phyloP scores from a whole-genome alignment of 2,797 vertebrate species.

The Podargus strigoides region DNA sequence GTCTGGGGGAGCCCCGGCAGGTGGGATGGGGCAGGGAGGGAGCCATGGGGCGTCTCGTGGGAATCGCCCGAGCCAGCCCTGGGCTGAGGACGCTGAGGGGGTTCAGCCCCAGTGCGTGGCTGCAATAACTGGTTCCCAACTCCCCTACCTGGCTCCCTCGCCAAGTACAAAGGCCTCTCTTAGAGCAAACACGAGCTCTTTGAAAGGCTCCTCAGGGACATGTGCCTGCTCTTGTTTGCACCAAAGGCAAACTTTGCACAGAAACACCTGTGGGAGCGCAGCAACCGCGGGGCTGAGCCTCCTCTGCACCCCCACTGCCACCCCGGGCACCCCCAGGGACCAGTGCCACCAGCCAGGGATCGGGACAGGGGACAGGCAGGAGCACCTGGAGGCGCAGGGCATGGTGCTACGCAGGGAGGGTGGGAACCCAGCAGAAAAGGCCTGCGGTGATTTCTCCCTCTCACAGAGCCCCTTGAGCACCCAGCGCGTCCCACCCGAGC shows the following conservation, averaged over 20 bases:
- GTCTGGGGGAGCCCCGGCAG: not conserved
- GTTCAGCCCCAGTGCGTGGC: not conserved
- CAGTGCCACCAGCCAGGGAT: not conserved
- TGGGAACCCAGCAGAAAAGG: not conserved
- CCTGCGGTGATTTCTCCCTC: not conserved
- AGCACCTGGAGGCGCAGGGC: not conserved
- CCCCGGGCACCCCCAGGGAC: accelerated
- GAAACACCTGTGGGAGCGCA: not conserved
- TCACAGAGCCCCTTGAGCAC: not conserved
- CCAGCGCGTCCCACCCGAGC: accelerated
- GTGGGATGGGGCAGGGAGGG: not conserved
- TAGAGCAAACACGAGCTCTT: conserved; percentile 50
- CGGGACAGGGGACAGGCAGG: not conserved
- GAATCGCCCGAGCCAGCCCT: accelerated
- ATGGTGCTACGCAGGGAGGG: accelerated
- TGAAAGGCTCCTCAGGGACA: conserved; percentile 51
- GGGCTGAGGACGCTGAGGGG: not conserved
- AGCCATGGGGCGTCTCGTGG: accelerated
- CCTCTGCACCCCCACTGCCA: not conserved
- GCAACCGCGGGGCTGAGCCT: not conserved
- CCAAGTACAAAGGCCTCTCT: conserved; percentile 58
- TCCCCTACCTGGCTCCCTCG: not conserved
- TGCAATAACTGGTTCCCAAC: not conserved
- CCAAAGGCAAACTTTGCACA: conserved; percentile 57
- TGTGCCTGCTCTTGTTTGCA: conserved; percentile 56